Evolutionary conservation across 1,140 invertebrate species (phyloP).

Genomic region (Drosophila persimilis): DNA sequence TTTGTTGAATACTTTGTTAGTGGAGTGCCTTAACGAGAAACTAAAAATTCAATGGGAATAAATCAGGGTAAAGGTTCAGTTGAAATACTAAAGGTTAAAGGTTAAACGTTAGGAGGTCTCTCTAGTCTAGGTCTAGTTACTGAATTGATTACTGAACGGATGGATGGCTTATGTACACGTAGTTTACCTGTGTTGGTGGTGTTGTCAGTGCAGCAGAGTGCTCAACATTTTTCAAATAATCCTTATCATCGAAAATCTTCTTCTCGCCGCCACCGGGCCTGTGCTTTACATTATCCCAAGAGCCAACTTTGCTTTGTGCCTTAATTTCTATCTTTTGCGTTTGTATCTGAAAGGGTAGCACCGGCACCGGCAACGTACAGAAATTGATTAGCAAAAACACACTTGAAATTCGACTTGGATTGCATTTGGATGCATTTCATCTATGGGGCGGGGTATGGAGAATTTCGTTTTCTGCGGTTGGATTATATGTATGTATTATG

Average conservation of each 20-base stretch:
- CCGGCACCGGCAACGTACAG: conserved; percentile 76
- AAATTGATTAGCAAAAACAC: conserved; percentile 70
- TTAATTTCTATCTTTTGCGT: conserved; percentile 93
- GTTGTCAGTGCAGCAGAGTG: conserved; percentile 82
- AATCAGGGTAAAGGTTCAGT: conserved; percentile 50
- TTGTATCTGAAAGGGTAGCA: conserved; percentile 89
- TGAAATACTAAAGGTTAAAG: conserved; percentile 10
- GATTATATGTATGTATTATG: conserved; percentile 17
- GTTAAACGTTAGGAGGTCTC: no score
- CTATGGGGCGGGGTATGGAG: not conserved
- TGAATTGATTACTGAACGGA: conserved; percentile 12
- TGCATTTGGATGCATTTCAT: not conserved
- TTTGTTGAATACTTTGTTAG: conserved; percentile 3
- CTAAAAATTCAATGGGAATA: conserved; percentile 36
- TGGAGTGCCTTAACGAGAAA: conserved; percentile 22
- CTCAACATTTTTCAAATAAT: conserved; percentile 90
- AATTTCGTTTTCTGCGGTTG: conserved; percentile 21
- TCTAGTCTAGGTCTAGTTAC: conserved; percentile 6
- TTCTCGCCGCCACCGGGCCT: conserved; percentile 96
- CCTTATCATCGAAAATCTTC: conserved; percentile 97
- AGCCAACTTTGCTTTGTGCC: conserved; percentile 94
- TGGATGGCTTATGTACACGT: conserved; percentile 56
- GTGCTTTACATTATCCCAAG: conserved; percentile 96
- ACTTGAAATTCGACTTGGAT: conserved; percentile 28
- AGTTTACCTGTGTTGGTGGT: conserved; percentile 83